Evolutionary conservation across 2,113 vertebrate species (phyloP).

Genomic region (Haliaeetus leucogaster): DNA sequence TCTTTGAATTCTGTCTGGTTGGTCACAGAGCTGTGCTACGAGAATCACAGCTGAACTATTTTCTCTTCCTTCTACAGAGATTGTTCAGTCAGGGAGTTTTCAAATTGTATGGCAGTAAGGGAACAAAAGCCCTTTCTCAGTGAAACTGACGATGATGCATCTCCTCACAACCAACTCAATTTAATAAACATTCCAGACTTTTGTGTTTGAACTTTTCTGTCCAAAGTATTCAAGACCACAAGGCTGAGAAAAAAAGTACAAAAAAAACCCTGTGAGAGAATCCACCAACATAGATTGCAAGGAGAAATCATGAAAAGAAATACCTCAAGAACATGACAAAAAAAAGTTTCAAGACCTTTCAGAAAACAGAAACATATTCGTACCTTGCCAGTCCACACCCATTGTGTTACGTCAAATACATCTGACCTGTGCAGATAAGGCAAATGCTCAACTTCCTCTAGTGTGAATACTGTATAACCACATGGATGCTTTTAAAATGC

Average conservation of each 20-base stretch:
- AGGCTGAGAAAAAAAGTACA: not conserved
- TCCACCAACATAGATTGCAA: no score
- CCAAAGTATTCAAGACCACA: not conserved
- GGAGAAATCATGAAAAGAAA: not conserved
- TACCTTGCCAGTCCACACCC: no score
- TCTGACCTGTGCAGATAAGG: not conserved
- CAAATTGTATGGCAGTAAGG: not conserved
- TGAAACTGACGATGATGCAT: no score
- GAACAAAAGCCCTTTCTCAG: not conserved
- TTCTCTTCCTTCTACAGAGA: not conserved
- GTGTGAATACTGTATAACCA: not conserved
- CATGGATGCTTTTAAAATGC: not conserved
- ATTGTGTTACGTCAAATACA: not conserved
- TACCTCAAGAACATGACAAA: not conserved
- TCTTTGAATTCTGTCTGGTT: not conserved
- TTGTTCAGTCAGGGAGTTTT: not conserved
- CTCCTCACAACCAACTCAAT: not conserved
- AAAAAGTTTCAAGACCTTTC: not conserved
- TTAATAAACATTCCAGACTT: not conserved
- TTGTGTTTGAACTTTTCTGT: not conserved
- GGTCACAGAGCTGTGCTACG: no score
- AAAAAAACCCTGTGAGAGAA: not conserved
- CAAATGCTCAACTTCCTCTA: not conserved
- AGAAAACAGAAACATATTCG: not conserved
- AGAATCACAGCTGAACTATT: no score